These are phyloP conservation scores for Coptotermes formosanus DNA, from an alignment of 1,140 invertebrate species.

Conservation along the genomic window DNA sequence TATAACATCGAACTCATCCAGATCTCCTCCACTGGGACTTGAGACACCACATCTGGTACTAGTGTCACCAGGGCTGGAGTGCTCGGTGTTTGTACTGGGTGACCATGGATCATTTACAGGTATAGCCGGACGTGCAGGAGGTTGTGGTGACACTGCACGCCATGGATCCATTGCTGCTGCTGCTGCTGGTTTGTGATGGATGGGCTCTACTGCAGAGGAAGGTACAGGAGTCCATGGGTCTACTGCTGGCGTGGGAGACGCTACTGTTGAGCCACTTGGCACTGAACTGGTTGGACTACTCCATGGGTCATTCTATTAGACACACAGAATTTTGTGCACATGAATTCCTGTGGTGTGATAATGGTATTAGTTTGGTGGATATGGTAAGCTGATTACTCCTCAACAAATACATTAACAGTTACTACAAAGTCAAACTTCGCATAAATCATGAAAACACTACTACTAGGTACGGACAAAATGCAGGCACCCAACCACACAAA, in stretches of 20 bases:
- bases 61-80: constrained; percentile 37
- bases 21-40: constrained; percentile 51
- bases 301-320: constrained; percentile 56
- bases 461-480: no score
- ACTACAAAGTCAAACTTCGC: no score
- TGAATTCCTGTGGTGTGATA: no score
- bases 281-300: constrained; percentile 43
- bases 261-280: constrained; percentile 41
- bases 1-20: constrained; percentile 82
- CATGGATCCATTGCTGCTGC: constrained; percentile 7
- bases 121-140: constrained; percentile 34
- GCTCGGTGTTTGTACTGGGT: constrained; percentile 36
- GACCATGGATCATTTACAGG: constrained; percentile 45
- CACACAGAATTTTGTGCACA: no score
- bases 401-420: no score
- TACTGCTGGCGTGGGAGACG: constrained; percentile 43
- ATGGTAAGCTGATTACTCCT: no score
- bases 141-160: constrained; percentile 27
- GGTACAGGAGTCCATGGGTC: constrained; percentile 61
- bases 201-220: constrained; percentile 36
- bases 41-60: constrained; percentile 37
- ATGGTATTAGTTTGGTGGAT: no score
- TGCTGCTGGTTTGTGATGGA: background rate
- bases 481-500: no score
- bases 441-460: no score